These are phyloP conservation scores for Melangyna quadrimaculata DNA, from an alignment of 2,888 invertebrate species.

Conservation along the genomic window DNA sequence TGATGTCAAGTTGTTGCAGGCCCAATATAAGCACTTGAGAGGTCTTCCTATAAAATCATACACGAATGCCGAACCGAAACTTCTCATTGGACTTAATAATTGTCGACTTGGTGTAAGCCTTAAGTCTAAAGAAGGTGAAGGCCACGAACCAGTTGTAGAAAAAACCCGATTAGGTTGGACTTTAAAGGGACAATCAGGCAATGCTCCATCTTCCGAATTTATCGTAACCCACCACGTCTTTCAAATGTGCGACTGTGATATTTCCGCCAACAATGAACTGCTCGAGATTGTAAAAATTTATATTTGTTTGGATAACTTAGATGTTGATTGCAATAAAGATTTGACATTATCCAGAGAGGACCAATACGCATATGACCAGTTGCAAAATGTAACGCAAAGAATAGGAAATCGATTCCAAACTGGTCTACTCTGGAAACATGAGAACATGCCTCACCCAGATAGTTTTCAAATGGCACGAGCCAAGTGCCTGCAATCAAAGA, in stretches of 20 bases:
- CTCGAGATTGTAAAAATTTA: constrained; percentile 35
- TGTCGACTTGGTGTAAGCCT: neutral
- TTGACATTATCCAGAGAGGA: neutral
- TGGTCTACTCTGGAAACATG: neutral
- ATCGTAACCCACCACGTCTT: neutral
- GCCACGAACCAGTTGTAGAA: neutral
- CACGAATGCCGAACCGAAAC: neutral
- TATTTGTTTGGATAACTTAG: constrained; percentile 54
- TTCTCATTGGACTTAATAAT: neutral
- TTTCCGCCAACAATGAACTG: constrained; percentile 15
- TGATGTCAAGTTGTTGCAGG: neutral
- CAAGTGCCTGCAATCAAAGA: constrained; percentile 7
- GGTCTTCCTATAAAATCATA: neutral
- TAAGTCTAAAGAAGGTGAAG: neutral
- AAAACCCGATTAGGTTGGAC: neutral
- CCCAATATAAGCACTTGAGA: neutral
- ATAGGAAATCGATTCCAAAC: constrained; percentile 10
- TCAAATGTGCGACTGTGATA: constrained; percentile 28
- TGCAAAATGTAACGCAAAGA: neutral
- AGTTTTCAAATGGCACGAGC: constrained; percentile 16
- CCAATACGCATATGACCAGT: neutral
- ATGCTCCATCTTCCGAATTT: neutral
- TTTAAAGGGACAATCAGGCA: neutral
- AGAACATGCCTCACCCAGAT: neutral
- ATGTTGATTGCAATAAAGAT: constrained; percentile 6